These are phyloP conservation scores for Machaerirhynchus nigripectus DNA, from an alignment of 2,113 vertebrate species.

Conservation along the genomic window DNA sequence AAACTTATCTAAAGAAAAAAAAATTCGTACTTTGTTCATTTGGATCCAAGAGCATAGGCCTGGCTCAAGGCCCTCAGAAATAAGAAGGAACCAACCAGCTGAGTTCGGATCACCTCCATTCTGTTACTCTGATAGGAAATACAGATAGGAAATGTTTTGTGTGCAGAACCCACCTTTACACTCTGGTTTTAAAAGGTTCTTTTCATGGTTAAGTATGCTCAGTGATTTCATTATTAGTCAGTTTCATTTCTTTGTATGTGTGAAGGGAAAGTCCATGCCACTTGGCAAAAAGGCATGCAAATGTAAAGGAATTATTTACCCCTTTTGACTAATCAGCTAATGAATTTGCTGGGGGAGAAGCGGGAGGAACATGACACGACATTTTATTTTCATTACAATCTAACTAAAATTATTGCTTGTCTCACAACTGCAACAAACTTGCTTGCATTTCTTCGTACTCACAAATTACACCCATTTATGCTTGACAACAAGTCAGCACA, in stretches of 20 bases:
- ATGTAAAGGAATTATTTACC: background rate
- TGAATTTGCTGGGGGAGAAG: background rate
- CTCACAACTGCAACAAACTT: background rate
- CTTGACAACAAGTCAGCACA: background rate
- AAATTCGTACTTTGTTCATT: background rate
- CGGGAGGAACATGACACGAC: accelerated
- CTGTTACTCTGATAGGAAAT: background rate
- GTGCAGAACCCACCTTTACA: background rate
- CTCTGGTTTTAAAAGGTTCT: background rate
- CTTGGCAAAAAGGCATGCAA: background rate
- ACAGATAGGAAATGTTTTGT: background rate
- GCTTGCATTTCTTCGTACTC: background rate
- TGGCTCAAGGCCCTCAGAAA: background rate
- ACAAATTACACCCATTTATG: background rate
- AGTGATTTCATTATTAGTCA: background rate
- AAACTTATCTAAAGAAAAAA: background rate
- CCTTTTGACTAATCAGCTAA: background rate
- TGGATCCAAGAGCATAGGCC: background rate
- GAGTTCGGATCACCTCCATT: background rate
- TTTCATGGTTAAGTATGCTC: background rate
- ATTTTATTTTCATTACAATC: background rate
- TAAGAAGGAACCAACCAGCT: background rate
- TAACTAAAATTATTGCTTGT: background rate
- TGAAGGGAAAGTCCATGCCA: background rate
- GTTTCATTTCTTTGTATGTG: background rate